Conservation (phyloP, 2,797 vertebrate genomes). For the Mastacembelus armatus region DNA sequence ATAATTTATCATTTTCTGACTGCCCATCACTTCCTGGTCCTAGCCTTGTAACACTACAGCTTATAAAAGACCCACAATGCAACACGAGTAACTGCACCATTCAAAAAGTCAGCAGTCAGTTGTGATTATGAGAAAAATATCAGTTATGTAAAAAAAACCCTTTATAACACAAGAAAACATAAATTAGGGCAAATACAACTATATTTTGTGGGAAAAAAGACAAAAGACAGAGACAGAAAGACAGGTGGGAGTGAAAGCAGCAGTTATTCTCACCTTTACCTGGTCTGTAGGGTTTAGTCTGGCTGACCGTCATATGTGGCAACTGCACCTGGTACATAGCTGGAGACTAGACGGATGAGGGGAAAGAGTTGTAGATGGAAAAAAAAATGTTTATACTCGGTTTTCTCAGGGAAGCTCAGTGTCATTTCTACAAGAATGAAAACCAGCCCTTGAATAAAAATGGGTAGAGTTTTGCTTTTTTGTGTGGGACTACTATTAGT, state of each 20-base stretch:
- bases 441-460: conserved; percentile 23
- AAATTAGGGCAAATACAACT: too few species aligned
- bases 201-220: too few species aligned
- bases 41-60: too few species aligned
- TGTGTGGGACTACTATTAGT: conserved; percentile 4
- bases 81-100: background rate
- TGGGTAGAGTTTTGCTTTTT: background rate
- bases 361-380: conserved; percentile 27
- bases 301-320: conserved; percentile 97
- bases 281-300: conserved; percentile 99
- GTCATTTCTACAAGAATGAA: conserved; percentile 26
- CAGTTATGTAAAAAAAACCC: too few species aligned
- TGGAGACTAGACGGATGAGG: conserved; percentile 86
- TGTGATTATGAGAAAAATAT: too few species aligned
- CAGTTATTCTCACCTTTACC: conserved; percentile 96
- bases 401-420: background rate
- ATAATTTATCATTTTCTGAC: too few species aligned
- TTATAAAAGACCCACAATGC: background rate
- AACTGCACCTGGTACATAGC: conserved; percentile 97
- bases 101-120: too few species aligned
- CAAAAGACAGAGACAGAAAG: background rate
- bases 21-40: too few species aligned
- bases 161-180: too few species aligned
- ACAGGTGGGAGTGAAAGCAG: conserved; percentile 17
- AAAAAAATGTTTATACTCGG: conserved; percentile 34